Evolutionary conservation across 2,888 invertebrate genomes (phyloP), one percentile per base, ranked within the genome.

Genomic region (Xestobium rufovillosum): DNA sequence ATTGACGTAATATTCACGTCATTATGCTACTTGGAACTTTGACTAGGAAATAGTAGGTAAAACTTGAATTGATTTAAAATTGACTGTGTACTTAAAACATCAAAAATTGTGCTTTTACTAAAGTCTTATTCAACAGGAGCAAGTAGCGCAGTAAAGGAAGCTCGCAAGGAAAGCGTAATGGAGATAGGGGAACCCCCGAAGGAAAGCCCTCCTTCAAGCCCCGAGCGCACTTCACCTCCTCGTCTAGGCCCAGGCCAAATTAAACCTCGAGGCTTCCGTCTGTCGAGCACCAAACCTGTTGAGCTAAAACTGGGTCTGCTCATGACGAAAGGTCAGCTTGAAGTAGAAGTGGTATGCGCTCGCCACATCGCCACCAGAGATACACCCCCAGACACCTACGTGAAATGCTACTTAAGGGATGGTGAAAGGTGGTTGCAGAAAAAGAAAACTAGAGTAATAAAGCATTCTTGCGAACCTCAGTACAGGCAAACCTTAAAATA

Each of bases 401-500:
- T 92, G 35, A 92, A 94, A 68, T 92, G 90, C 48, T 92, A 91
- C 61, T 72, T 92, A 41, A 80, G 88, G 39, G 90, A 91, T 59
- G 87, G 87, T 14, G 88, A 88, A 47, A 80, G 86, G 48, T 82
- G 88, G 78, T 70, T 91, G 41, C 88, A 90, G 64, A 92, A 92
- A 67, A 83, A 89, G 57, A 94, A 94, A 67, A 94, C 92, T 2
- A 75, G 87, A 29, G 83, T 90, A 15, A 75, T 85, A 12, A 76
- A 85, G 35, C 85, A 85, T 57, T 81, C 82, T 32, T 78, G 79
- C 38, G 86, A 88, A 59, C 92, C 92, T 3, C 78, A 84, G 54
- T 94, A 83, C 68, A 79, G 85, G 39, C 90, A 91, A 65, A 90
- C 86, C 19, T 76, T 94, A 48, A 85, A 86, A 58, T 94, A 94